These are phyloP conservation scores for Nycteola revayana DNA, from an alignment of 2,888 invertebrate species.

Conservation along the genomic window DNA sequence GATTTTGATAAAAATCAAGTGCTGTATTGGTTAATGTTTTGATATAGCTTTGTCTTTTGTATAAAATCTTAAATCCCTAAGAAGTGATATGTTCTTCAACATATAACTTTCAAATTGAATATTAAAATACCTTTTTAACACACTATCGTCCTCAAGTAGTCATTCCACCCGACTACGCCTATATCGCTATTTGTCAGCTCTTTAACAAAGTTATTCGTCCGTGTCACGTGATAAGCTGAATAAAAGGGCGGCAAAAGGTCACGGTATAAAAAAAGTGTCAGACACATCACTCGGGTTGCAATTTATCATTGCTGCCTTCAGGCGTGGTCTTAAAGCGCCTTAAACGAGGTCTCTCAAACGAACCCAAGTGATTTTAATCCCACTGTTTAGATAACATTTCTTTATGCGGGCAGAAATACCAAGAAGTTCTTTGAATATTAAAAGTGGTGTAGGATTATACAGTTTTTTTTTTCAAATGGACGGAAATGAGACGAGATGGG, in stretches of 20 bases:
- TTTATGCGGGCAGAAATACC: slow-evolving; percentile 41
- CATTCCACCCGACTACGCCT: slow-evolving; percentile 18
- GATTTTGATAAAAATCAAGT: too few relatives aligned
- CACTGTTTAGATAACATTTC: slow-evolving; percentile 57
- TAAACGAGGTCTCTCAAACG: slow-evolving; percentile 52
- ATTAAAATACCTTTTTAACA: too few relatives aligned
- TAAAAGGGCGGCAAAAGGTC: slow-evolving; percentile 59
- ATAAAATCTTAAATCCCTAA: too few relatives aligned
- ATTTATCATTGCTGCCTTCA: slow-evolving; percentile 63
- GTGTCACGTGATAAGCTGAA: slow-evolving; percentile 59
- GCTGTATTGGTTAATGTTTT: too few relatives aligned
- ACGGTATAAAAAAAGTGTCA: slow-evolving; percentile 58
- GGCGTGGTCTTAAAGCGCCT: slow-evolving; percentile 58
- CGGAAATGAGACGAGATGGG: slow-evolving; percentile 23
- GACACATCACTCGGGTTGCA: slow-evolving; percentile 57
- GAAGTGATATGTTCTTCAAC: too few relatives aligned
- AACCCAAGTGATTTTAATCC: slow-evolving; percentile 64
- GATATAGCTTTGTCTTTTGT: too few relatives aligned
- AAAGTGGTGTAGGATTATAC: slow-evolving; percentile 37
- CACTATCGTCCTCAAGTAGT: too few relatives aligned
- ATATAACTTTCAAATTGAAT: too few relatives aligned
- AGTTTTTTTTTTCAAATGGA: slow-evolving; percentile 26
- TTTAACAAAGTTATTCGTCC: slow-evolving; percentile 54
- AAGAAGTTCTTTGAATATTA: slow-evolving; percentile 48
- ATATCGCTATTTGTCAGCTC: slow-evolving; percentile 55